Evolutionary conservation across 2,888 invertebrate species (phyloP).

Genomic region (Oxystoma pomonae): DNA sequence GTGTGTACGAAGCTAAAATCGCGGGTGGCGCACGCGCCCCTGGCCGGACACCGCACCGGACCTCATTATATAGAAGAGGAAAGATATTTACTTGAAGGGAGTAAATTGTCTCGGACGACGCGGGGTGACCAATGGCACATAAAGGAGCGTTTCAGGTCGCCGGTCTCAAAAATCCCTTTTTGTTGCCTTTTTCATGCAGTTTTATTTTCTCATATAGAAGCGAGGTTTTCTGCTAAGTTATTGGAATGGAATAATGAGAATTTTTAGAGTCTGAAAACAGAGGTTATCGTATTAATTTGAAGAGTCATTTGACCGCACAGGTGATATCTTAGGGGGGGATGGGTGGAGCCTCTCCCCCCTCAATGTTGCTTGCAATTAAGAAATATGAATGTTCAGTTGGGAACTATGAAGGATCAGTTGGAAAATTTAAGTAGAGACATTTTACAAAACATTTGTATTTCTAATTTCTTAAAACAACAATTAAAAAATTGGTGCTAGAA

Average conservation of each 20-base stretch:
- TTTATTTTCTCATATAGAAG: background rate
- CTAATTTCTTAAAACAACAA: too few relatives aligned
- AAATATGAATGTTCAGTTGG: too few relatives aligned
- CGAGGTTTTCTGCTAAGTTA: background rate
- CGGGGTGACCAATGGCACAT: background rate
- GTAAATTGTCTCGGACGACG: background rate
- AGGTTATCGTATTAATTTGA: too few relatives aligned
- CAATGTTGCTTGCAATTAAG: too few relatives aligned
- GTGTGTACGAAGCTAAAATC: conserved; percentile 50
- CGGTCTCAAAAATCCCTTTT: background rate
- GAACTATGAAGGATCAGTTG: too few relatives aligned
- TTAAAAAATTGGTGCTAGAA: too few relatives aligned
- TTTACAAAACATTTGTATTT: too few relatives aligned
- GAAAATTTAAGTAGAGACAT: too few relatives aligned
- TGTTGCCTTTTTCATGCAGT: background rate
- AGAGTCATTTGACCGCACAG: too few relatives aligned
- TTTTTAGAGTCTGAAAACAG: background rate
- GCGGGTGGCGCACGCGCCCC: conserved; percentile 42
- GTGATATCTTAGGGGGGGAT: too few relatives aligned
- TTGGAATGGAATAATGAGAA: background rate
- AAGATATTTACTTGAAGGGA: conserved; percentile 45
- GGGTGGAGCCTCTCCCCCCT: too few relatives aligned
- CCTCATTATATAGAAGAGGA: conserved; percentile 42
- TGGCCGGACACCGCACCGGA: conserved; percentile 41
- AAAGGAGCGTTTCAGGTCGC: background rate